Base-by-base conservation (phyloP, 2,888 invertebrate genomes). In the Xanthia togata region DNA sequence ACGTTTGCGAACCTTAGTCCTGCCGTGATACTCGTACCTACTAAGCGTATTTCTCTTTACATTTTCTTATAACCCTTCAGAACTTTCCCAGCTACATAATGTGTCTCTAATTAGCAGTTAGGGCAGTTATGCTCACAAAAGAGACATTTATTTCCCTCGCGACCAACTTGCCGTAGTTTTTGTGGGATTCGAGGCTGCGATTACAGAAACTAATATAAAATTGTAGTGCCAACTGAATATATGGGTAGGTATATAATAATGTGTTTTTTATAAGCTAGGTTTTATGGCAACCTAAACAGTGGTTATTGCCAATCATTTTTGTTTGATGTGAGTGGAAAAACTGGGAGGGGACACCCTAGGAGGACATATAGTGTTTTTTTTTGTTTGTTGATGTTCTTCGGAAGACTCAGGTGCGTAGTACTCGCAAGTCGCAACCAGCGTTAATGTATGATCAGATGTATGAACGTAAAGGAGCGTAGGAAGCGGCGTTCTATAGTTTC, bases 71-170 rank as follows among this genome's bases (percentile, higher is more conserved):
- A 81, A 85, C 82, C 76, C 68, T 85, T 74, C 82, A 85, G 82
- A 92, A 90, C 83, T 91, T 89, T 83, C 79, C 78, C 86, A 86
- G 84, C 87, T 88, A 90, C 89, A 89, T 92, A 91, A 91, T 88
- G 90, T 89, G 88, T 82, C 90, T 85, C 91, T 93, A 93, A 93
- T 93, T 93, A 92, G 88, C 86, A 89, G 91, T 92, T 92, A 92
- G 88, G 86, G 86, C 87, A 90, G 91, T 90, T 89, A 89, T 87
- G 84, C 84, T 87, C 89, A 90, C 92, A 90, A 91, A 92, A 90
- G 91, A 90, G 90, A 90, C 91, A 89, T 92, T 92, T 90, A 90
- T 92, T 91, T 91, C 89, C 88, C 87, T 64, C 50, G 88, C 84
- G 89, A 76, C 89, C 79, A 77, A 89, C 86, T 90, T 88, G 74